Evolutionary conservation across 2,888 invertebrate genomes (phyloP), one percentile per base, ranked within the genome.

Genomic region (Lycaena phlaeas): DNA sequence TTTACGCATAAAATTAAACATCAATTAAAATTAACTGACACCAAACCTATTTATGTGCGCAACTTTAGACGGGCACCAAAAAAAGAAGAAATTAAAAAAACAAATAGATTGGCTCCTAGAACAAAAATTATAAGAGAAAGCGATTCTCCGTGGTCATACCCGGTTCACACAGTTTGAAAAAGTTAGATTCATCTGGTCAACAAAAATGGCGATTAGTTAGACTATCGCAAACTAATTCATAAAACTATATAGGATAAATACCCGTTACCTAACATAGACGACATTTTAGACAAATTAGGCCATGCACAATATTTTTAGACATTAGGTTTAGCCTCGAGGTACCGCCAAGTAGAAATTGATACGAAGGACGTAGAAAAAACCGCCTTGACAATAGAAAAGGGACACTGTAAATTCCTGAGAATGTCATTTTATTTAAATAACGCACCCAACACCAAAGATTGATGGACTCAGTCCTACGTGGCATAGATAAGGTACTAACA

Each of bases 1-100:
- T 55, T 54, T 5, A 64, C 61, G 2, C 52, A 61, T 27, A 34
- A 52, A n/a, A 48, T 65, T 1, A 59, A 58, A 49, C 70, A 71
- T 9, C 40, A 58, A 43, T 57, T 73, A n/a, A 52, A 50, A 38
- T 3, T 53, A n/a, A 44, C 51, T 2, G 52, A 45, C 14, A 14
- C 42, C 7, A 40, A 25, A 2, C 44, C 58, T 0, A 52, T 59
- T 2, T 56, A 34, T 17, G 51, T 57, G 0, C 38, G 41, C 27
- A 42, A 37, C 25, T 48, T 52, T 42, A 47, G 52, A 18, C 44
- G 44, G 29, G 34, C 51, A 1, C 49, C 50, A 0, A 51, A 7
- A 30, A 46, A n/a, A 49, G 43, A 11, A 6, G 7, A 36, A 12
- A 51, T 52, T 46, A 48, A 39, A 48, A 14, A 46, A 31, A 10